These are phyloP conservation scores for Rhineura floridana DNA, from an alignment of 2,113 vertebrate species.

Conservation along the genomic window DNA sequence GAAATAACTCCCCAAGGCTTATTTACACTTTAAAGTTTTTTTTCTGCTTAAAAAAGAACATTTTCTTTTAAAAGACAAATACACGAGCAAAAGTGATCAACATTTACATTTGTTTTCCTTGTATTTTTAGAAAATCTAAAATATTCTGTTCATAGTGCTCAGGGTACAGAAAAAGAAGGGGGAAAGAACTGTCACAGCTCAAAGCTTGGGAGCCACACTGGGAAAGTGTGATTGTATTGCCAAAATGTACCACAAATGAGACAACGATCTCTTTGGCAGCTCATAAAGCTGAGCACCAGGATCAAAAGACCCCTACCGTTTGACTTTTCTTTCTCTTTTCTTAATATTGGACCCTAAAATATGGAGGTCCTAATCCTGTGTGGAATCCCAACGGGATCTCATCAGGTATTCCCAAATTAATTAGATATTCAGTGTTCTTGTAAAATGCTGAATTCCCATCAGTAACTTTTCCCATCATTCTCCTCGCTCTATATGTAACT, in stretches of 20 bases:
- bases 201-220: not conserved
- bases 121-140: constrained; percentile 33
- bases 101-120: constrained; percentile 51
- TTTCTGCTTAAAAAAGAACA: constrained; percentile 59
- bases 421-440: not conserved
- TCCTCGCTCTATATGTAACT: not conserved
- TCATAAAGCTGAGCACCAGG: not conserved
- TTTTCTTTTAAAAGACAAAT: constrained; percentile 45
- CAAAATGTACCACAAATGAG: not conserved
- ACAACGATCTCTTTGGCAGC: not conserved
- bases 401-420: not conserved
- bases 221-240: not conserved
- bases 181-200: not conserved
- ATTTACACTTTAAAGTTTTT: constrained; percentile 58
- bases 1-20: constrained; percentile 65
- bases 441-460: not conserved
- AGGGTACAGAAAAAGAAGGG: not conserved
- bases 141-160: constrained; percentile 26
- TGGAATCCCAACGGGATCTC: not conserved
- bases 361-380: not conserved
- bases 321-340: not conserved
- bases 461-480: not conserved
- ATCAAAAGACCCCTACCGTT: not conserved
- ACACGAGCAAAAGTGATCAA: constrained; percentile 57
- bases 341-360: not conserved